Conservation (phyloP, 2,113 vertebrate genomes). For the Pipa parva region DNA sequence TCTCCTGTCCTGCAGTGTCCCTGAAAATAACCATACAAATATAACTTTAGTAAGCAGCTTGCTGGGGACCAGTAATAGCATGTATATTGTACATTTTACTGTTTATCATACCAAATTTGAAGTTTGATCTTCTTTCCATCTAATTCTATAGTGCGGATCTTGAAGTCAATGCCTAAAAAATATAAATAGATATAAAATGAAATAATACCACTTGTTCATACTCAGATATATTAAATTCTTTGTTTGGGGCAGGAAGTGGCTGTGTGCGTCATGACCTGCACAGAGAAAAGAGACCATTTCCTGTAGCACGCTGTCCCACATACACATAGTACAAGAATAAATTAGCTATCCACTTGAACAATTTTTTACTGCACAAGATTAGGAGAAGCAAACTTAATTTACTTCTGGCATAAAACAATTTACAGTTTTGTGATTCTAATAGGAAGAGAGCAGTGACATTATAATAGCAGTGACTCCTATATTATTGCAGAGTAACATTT, state of each 20-base stretch:
- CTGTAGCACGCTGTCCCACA: background rate
- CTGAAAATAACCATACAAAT: slow-evolving; percentile 48
- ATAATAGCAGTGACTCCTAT: too few relatives aligned
- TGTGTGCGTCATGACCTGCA: slow-evolving; percentile 20
- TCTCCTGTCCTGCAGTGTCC: slow-evolving; percentile 89
- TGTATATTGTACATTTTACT: background rate
- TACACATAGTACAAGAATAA: too few relatives aligned
- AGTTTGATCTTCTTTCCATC: slow-evolving; percentile 97
- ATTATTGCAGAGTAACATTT: too few relatives aligned
- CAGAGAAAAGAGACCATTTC: slow-evolving; percentile 31
- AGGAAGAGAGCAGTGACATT: too few relatives aligned
- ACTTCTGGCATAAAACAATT: too few relatives aligned
- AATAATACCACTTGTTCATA: background rate
- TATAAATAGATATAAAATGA: background rate
- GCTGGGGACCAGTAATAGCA: background rate
- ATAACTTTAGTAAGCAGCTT: background rate
- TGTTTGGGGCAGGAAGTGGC: slow-evolving; percentile 25
- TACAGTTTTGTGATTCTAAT: too few relatives aligned
- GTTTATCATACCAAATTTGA: slow-evolving; percentile 86
- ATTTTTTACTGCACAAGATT: too few relatives aligned
- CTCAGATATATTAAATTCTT: background rate
- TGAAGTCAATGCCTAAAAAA: slow-evolving; percentile 95
- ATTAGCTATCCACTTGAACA: too few relatives aligned
- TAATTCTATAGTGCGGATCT: slow-evolving; percentile 95
- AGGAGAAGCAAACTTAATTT: too few relatives aligned